Percentiles rank a stretch among this genome's conserved stretches.
Conservation (phyloP, 2,888 invertebrate species). For the Teleiodes luculella region DNA sequence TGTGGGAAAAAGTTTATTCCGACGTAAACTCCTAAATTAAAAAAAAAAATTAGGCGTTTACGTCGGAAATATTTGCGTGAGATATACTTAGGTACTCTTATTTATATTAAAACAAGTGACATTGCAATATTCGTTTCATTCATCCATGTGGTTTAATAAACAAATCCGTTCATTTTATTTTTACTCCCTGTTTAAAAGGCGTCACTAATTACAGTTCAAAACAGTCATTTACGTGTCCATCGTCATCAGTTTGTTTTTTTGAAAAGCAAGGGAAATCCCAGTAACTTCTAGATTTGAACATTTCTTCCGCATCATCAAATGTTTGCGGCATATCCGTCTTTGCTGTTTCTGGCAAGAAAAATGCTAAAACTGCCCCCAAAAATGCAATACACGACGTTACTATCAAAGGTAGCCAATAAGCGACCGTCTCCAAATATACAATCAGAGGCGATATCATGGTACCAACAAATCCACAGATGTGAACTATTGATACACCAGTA, state of each 20-base stretch:
- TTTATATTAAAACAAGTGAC: no score
- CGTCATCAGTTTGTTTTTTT: slow-evolving; percentile 20
- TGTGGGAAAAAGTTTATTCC: no score
- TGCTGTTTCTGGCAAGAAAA: slow-evolving; percentile 37
- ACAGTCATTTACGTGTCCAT: slow-evolving; percentile 19
- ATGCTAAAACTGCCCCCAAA: slow-evolving; percentile 24
- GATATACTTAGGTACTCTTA: no score
- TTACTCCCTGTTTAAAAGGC: not conserved
- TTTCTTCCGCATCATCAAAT: slow-evolving; percentile 38
- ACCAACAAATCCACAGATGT: slow-evolving; percentile 48
- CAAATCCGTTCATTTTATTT: not conserved
- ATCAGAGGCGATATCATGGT: slow-evolving; percentile 45
- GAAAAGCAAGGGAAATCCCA: slow-evolving; percentile 35
- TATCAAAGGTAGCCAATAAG: slow-evolving; percentile 34
- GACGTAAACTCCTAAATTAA: no score
- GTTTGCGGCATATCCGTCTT: slow-evolving; percentile 40
- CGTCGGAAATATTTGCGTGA: no score
- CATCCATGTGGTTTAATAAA: no score
- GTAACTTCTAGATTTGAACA: slow-evolving; percentile 29
- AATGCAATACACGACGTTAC: slow-evolving; percentile 29
- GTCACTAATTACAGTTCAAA: slow-evolving; percentile 20
- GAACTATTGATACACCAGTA: slow-evolving; percentile 45
- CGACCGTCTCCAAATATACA: slow-evolving; percentile 33
- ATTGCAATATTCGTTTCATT: no score
- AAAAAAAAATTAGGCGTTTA: no score